Conservation (phyloP, 2,888 invertebrate genomes). For the Synergus laeviventris region DNA sequence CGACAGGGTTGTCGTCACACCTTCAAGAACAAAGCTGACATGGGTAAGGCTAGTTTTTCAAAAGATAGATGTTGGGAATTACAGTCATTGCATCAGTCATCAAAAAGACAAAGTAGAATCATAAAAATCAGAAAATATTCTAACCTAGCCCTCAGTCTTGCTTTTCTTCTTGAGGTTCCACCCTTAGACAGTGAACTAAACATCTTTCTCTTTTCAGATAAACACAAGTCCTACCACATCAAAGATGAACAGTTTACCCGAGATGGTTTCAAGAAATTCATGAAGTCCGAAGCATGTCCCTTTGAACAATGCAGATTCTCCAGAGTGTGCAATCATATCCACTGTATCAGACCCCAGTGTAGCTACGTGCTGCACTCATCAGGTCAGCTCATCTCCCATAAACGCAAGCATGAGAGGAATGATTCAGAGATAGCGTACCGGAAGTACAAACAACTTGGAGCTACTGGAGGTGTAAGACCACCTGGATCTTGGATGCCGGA, state of each 20-base stretch:
- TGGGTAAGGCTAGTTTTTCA: slow-evolving; percentile 84
- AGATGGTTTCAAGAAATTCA: slow-evolving; percentile 98
- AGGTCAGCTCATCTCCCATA: slow-evolving; percentile 97
- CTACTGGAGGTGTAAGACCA: slow-evolving; percentile 72
- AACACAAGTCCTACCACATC: slow-evolving; percentile 98
- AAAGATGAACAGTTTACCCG: slow-evolving; percentile 96
- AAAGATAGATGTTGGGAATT: slow-evolving; percentile 27
- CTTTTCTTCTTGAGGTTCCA: slow-evolving; percentile 39
- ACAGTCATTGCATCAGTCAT: background rate
- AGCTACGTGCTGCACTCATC: slow-evolving; percentile 97
- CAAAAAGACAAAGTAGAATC: slow-evolving; percentile 26
- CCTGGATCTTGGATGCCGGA: slow-evolving; percentile 70
- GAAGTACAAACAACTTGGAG: slow-evolving; percentile 72
- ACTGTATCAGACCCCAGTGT: slow-evolving; percentile 96
- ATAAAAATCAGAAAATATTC: slow-evolving; percentile 32
- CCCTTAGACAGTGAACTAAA: background rate
- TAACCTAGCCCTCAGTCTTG: slow-evolving; percentile 39
- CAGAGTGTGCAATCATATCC: slow-evolving; percentile 97
- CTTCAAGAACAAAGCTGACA: slow-evolving; percentile 99
- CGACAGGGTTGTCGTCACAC: slow-evolving; percentile 94
- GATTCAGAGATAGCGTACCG: slow-evolving; percentile 93
- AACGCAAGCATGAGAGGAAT: slow-evolving; percentile 96
- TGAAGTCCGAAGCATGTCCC: slow-evolving; percentile 96
- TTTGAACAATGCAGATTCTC: slow-evolving; percentile 96
- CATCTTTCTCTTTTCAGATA: slow-evolving; percentile 82